Conservation (phyloP, 1,140 invertebrate genomes). For the Antheraea mylitta region DNA sequence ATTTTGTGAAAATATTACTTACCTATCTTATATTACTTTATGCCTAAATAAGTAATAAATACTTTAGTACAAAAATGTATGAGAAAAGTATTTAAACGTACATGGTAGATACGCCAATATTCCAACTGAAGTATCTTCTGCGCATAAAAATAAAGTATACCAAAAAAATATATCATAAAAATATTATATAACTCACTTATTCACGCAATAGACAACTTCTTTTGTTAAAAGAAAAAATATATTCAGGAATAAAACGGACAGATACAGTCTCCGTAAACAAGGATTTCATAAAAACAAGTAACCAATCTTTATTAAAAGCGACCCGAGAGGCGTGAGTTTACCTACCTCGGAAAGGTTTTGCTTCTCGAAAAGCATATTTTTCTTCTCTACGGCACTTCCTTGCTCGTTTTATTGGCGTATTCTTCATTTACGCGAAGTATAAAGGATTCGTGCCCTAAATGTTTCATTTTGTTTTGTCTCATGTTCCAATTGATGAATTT, state of each 20-base stretch:
- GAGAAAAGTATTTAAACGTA: too few relatives aligned
- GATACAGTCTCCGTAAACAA: conserved; percentile 10
- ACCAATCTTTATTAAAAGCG: conserved; percentile 45
- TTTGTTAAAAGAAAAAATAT: conserved; percentile 3
- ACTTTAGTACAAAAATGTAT: too few relatives aligned
- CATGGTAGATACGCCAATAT: not conserved
- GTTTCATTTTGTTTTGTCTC: conserved; percentile 15
- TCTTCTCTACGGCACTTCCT: conserved; percentile 17
- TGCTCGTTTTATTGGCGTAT: conserved; percentile 1
- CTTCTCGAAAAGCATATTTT: conserved; percentile 34
- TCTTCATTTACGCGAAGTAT: conserved; percentile 31
- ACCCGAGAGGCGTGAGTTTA: conserved; percentile 22
- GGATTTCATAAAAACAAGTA: conserved; percentile 46
- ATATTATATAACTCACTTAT: not conserved
- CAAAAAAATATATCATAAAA: conserved; percentile 10
- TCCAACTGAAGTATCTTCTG: not conserved
- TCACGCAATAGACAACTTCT: not conserved
- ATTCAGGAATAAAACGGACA: not conserved
- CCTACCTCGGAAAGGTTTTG: conserved; percentile 13
- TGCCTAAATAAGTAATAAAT: too few relatives aligned
- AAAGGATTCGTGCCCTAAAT: conserved; percentile 32
- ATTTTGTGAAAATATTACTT: too few relatives aligned
- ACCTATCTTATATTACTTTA: too few relatives aligned
- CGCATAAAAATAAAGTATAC: not conserved
- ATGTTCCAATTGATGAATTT: not conserved